phyloP scores from a whole-genome alignment of 2,113 vertebrate species.

The Apeltes quadracus region DNA sequence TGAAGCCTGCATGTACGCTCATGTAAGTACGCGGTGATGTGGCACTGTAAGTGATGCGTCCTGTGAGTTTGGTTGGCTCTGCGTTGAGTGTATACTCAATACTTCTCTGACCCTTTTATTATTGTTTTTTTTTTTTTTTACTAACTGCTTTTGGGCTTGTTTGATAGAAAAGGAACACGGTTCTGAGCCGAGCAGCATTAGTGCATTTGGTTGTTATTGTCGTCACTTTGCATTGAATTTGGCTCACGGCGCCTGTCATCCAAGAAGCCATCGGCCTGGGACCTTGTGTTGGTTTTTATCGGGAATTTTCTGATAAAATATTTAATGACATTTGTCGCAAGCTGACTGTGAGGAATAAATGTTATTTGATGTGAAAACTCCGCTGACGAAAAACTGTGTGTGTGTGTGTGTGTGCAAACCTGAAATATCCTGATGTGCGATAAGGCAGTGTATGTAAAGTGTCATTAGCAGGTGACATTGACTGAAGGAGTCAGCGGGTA shows the following conservation, averaged over 20 bases:
- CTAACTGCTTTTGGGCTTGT: constrained; percentile 36
- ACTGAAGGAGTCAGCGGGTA: constrained; percentile 78
- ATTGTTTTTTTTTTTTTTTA: no score
- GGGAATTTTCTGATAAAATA: constrained; percentile 56
- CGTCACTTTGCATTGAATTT: constrained; percentile 48
- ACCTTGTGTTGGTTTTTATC: constrained; percentile 62
- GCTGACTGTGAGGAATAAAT: constrained; percentile 22
- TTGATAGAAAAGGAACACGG: constrained; percentile 55
- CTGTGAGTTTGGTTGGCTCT: background rate
- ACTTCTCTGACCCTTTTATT: constrained; percentile 50
- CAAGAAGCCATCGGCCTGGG: constrained; percentile 41
- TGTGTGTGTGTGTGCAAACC: background rate
- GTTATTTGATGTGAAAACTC: constrained; percentile 47
- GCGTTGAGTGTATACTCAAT: constrained; percentile 7
- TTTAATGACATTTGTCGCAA: constrained; percentile 72
- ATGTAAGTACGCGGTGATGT: background rate
- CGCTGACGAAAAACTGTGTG: constrained; percentile 39
- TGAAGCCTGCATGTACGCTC: background rate
- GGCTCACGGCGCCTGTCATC: constrained; percentile 59
- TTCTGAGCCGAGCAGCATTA: constrained; percentile 40
- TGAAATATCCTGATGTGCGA: constrained; percentile 56
- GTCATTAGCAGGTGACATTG: constrained; percentile 82
- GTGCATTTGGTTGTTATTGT: constrained; percentile 42
- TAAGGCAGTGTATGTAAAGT: constrained; percentile 69
- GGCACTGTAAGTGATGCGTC: background rate